phyloP scores from a whole-genome alignment of 2,888 invertebrate genomes.

The Caenorhabditis auriculariae region DNA sequence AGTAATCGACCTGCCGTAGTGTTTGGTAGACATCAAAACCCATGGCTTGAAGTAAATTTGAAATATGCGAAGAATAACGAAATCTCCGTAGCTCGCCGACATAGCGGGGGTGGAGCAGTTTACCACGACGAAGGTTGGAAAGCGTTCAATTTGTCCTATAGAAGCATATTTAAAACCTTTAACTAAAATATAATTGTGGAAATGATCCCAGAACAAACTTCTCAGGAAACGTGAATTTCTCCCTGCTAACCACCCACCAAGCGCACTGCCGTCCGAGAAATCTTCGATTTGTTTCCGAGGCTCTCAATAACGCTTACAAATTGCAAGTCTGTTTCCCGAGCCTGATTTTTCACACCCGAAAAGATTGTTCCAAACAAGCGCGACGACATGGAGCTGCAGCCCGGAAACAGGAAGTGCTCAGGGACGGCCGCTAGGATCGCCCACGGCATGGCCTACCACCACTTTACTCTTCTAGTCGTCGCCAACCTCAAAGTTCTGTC shows the following conservation, averaged over 20 bases:
- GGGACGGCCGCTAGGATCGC: constrained; percentile 93
- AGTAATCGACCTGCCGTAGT: constrained; percentile 88
- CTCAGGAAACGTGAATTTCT: constrained; percentile 78
- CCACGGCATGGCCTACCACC: constrained; percentile 88
- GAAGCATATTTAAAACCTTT: not conserved
- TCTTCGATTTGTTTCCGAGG: constrained; percentile 78
- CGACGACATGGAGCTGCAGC: constrained; percentile 79
- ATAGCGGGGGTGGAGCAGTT: constrained; percentile 91
- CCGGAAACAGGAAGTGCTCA: constrained; percentile 71
- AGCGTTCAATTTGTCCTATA: not conserved
- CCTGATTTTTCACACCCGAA: constrained; percentile 37
- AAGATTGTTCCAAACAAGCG: constrained; percentile 72
- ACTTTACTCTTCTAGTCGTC: constrained; percentile 88
- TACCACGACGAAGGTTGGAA: constrained; percentile 83
- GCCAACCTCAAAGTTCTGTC: constrained; percentile 66
- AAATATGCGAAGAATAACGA: constrained; percentile 72
- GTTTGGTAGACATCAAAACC: constrained; percentile 93
- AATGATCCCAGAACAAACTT: not conserved
- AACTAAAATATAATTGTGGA: not conserved
- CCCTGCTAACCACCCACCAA: constrained; percentile 83
- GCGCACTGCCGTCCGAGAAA: constrained; percentile 84
- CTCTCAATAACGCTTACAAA: constrained; percentile 80
- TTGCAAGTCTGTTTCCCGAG: constrained; percentile 68
- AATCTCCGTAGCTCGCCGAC: constrained; percentile 75
- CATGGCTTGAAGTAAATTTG: constrained; percentile 87